Evolutionary conservation across 2,797 vertebrate genomes (phyloP).

Genomic region (Sebastes diaconus): DNA sequence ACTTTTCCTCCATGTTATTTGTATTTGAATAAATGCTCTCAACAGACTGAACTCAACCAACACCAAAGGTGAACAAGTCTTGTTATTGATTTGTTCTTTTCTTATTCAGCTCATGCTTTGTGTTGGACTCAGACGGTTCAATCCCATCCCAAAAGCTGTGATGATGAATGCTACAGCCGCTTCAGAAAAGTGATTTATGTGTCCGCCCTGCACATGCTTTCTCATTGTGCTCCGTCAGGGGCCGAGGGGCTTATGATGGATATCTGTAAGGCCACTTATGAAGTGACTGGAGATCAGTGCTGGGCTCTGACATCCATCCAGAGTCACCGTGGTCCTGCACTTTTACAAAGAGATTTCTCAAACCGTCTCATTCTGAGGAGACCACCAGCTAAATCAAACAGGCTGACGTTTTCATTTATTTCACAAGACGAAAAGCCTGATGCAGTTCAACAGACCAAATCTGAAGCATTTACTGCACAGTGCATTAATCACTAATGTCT

Average conservation of each 20-base stretch:
- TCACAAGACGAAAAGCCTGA: neutral
- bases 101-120: neutral
- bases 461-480: neutral
- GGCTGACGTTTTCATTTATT: conserved; percentile 4
- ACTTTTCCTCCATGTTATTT: neutral
- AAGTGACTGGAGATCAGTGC: conserved; percentile 15
- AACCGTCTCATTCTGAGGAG: neutral
- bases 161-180: conserved; percentile 34
- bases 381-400: neutral
- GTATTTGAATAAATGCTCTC: neutral
- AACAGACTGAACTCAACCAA: neutral
- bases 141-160: neutral
- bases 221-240: conserved; percentile 1
- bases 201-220: neutral
- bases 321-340: conserved; percentile 35
- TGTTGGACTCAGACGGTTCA: neutral
- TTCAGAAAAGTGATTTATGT: conserved; percentile 37
- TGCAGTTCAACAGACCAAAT: neutral
- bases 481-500: neutral
- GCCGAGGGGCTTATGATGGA: conserved; percentile 15
- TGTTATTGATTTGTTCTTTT: neutral
- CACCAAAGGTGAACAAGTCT: neutral
- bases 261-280: conserved; percentile 6
- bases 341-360: neutral
- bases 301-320: neutral